phyloP scores from a whole-genome alignment of 1,140 invertebrate species.

The Drosophila bocki region DNA sequence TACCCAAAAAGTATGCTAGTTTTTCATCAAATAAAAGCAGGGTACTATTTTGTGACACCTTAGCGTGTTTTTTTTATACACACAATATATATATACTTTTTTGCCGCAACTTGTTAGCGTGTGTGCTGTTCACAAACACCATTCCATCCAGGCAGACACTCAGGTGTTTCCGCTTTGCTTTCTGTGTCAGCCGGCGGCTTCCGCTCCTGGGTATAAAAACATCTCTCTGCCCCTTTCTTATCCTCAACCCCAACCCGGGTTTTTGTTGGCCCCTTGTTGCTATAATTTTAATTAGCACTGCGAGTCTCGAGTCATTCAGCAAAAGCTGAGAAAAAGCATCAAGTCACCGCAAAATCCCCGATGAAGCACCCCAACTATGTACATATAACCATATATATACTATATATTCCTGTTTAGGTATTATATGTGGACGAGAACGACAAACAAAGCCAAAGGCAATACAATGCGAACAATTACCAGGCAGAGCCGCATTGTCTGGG shows the following conservation, averaged over 20 bases:
- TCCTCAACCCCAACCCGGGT: not conserved
- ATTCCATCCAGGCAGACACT: conserved; percentile 21
- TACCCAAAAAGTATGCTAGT: not conserved
- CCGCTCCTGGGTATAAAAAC: not conserved
- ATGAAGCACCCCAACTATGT: not conserved
- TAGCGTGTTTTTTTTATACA: not conserved
- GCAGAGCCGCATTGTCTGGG: conserved; percentile 49
- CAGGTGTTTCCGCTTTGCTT: conserved; percentile 51
- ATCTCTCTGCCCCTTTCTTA: not conserved
- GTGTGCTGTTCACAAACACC: conserved; percentile 43
- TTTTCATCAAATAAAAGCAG: not conserved
- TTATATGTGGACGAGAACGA: not conserved
- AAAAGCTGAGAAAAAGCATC: conserved; percentile 16
- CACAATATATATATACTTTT: not conserved
- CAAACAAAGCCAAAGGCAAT: conserved; percentile 42
- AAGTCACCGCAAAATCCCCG: conserved; percentile 26
- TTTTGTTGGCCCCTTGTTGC: conserved; percentile 31
- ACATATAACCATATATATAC: conserved; percentile 1
- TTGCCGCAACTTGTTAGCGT: conserved; percentile 59
- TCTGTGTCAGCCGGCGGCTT: conserved; percentile 59
- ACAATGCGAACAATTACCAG: conserved; percentile 57
- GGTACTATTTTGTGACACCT: conserved; percentile 5
- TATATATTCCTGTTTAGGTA: conserved; percentile 14
- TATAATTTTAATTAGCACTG: conserved; percentile 81
- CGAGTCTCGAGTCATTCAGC: conserved; percentile 19